These are phyloP conservation scores for Daubentonia madagascariensis DNA, from an alignment of 2,113 vertebrate genomes.

Conservation along the genomic window DNA sequence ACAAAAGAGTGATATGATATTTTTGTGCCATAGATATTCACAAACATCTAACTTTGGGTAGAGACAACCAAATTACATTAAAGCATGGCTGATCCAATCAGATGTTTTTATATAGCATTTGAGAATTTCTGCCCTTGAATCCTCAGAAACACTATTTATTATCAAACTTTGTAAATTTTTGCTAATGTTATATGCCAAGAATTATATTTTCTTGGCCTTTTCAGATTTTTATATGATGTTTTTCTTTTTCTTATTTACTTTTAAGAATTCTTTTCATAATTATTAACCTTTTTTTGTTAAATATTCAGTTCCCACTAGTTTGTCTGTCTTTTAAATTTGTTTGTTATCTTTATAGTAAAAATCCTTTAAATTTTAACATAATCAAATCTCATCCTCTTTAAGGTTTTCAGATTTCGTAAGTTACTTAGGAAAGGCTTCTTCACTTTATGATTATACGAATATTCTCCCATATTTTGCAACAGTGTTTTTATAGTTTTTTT, in stretches of 20 bases:
- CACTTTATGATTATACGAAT: neutral
- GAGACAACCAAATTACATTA: neutral
- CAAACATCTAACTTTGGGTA: neutral
- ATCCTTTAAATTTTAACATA: neutral
- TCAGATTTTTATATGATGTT: neutral
- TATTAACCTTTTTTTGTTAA: neutral
- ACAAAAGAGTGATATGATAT: neutral
- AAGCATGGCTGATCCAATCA: neutral
- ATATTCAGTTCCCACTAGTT: neutral
- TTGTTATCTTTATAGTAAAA: neutral
- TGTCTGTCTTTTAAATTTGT: neutral
- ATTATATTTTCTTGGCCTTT: neutral
- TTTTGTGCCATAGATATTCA: neutral
- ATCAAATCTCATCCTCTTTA: neutral
- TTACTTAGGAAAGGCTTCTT: neutral
- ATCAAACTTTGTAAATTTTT: neutral
- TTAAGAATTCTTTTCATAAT: neutral
- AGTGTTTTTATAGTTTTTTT: neutral
- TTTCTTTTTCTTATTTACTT: neutral
- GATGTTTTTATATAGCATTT: neutral
- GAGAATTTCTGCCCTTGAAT: neutral
- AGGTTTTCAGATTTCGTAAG: neutral
- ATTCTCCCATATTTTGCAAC: neutral
- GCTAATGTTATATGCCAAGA: neutral
- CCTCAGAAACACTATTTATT: neutral